These are phyloP conservation scores for Brachionus plicatilis DNA, from an alignment of 1,140 invertebrate genomes.

Conservation along the genomic window DNA sequence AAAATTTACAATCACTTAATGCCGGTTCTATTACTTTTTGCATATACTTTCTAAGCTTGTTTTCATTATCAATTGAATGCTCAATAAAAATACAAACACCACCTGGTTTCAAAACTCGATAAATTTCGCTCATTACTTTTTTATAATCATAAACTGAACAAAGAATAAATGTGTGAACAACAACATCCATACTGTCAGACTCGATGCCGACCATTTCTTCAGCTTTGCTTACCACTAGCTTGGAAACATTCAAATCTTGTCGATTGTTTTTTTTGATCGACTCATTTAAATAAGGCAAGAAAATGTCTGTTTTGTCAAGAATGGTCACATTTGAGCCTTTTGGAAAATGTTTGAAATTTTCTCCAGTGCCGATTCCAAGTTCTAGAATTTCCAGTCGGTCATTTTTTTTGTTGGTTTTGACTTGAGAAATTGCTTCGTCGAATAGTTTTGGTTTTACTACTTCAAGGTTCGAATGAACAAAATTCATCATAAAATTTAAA, in stretches of 20 bases:
- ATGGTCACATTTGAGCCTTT: neutral
- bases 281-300: constrained; percentile 5
- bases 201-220: constrained; percentile 4
- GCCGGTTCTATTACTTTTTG: neutral
- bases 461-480: neutral
- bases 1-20: constrained; percentile 15
- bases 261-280: neutral
- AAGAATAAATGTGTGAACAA: constrained; percentile 10
- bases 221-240: neutral
- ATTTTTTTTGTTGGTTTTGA: neutral
- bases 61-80: constrained; percentile 18
- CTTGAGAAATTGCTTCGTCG: neutral
- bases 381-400: neutral
- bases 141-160: neutral
- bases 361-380: constrained; percentile 36
- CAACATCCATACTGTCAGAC: neutral
- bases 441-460: neutral
- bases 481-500: constrained; percentile 25
- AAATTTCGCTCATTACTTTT: neutral
- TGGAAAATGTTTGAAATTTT: constrained; percentile 32
- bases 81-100: constrained; percentile 33
- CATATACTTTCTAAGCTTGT: neutral
- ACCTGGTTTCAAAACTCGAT: constrained; percentile 18
- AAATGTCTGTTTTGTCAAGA: constrained; percentile 9
- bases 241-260: neutral